Conservation (phyloP, 2,113 vertebrate species). For the Tringa solitaria region DNA sequence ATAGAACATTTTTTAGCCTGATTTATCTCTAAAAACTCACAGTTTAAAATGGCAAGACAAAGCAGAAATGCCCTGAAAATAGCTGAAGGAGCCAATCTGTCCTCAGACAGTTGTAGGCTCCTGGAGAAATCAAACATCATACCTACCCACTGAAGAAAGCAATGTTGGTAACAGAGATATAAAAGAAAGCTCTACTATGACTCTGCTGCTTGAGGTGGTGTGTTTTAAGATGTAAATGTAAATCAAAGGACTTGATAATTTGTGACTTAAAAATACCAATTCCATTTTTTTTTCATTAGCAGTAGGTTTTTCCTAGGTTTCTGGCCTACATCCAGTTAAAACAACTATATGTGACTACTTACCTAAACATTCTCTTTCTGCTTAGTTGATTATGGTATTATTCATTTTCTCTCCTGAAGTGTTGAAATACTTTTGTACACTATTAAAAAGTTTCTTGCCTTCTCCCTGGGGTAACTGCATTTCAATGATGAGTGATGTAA, state of each 20-base stretch:
- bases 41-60: neutral
- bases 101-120: neutral
- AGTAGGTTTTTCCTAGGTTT: neutral
- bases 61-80: neutral
- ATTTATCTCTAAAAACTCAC: neutral
- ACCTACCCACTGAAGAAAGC: neutral
- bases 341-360: neutral
- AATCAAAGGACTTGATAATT: neutral
- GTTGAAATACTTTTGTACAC: neutral
- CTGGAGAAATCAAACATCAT: neutral
- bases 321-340: slow-evolving; percentile 21
- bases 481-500: neutral
- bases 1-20: neutral
- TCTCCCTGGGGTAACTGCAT: neutral
- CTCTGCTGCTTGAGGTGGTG: neutral
- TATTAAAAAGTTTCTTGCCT: neutral
- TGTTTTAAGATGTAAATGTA: neutral
- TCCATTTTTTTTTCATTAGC: neutral
- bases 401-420: slow-evolving; percentile 15
- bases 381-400: slow-evolving; percentile 13
- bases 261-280: neutral
- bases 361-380: slow-evolving; percentile 27
- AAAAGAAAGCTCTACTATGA: neutral
- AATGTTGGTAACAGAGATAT: neutral
- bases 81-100: neutral